Percentiles rank a stretch among this genome's conserved stretches.
phyloP scores from a whole-genome alignment of 2,797 vertebrate genomes.

The Micromesistius poutassou region DNA sequence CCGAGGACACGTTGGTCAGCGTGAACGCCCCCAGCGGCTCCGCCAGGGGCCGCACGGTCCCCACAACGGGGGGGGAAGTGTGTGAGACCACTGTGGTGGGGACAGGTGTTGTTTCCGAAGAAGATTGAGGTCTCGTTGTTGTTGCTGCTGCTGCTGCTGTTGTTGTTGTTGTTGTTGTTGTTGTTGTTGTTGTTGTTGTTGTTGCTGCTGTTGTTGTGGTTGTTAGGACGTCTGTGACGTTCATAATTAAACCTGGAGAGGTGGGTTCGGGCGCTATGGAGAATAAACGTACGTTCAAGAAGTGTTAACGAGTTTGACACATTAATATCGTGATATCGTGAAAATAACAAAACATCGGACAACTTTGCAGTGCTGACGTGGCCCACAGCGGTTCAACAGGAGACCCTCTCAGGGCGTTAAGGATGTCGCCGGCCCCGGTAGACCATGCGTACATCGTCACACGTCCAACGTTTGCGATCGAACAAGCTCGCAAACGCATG shows the following conservation, averaged over 20 bases:
- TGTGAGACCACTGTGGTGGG: conserved; percentile 28
- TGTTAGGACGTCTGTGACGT: conserved; percentile 49
- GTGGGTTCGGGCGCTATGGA: conserved; percentile 64
- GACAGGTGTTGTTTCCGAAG: conserved; percentile 37
- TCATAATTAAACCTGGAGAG: conserved; percentile 58
- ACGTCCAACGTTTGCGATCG: conserved; percentile 13
- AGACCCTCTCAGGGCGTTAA: background rate
- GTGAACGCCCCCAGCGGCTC: conserved; percentile 36
- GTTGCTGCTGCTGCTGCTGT: background rate
- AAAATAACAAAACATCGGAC: conserved; percentile 40
- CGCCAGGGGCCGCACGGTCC: conserved; percentile 43
- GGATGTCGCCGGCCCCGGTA: background rate
- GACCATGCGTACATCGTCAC: conserved; percentile 11
- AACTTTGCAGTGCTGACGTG: background rate
- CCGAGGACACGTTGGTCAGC: conserved; percentile 43
- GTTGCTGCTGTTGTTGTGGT: background rate
- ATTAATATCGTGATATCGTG: conserved; percentile 25
- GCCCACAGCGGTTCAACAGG: background rate
- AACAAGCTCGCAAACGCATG: conserved; percentile 9
- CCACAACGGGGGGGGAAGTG: conserved; percentile 35
- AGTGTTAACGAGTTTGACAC: conserved; percentile 40
- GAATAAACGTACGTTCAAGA: conserved; percentile 66
- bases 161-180: background rate
- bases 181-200: background rate
- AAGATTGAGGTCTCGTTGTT: conserved; percentile 20